A percentile compares a stretch with the other conserved stretches of the same genome.
These are phyloP conservation scores for Nyctalus aviator DNA, from an alignment of 2,797 vertebrate genomes.

Conservation along the genomic window DNA sequence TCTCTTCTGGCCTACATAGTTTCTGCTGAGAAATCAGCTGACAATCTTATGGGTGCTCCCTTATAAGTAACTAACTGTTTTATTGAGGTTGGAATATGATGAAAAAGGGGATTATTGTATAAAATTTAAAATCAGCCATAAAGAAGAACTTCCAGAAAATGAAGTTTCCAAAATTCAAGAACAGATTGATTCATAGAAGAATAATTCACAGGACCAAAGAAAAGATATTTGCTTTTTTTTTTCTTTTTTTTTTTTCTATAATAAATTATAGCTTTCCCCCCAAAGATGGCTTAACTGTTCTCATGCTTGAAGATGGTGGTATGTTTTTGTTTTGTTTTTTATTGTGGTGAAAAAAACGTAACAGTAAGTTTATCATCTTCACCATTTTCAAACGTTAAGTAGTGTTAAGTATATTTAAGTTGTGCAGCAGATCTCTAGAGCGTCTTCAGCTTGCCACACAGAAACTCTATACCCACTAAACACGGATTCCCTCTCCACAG, in stretches of 20 bases:
- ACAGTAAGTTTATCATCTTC: background rate
- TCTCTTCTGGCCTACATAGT: no score
- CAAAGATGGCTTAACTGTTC: slow-evolving; percentile 3
- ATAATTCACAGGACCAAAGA: slow-evolving; percentile 20
- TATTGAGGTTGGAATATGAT: background rate
- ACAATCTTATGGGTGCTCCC: no score
- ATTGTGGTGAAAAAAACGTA: background rate
- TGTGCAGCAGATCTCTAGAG: background rate
- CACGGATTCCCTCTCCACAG: background rate
- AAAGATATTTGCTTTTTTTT: background rate
- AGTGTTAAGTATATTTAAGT: background rate
- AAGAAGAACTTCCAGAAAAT: slow-evolving; percentile 15
- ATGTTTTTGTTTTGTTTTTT: background rate
- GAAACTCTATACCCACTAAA: slow-evolving; percentile 6
- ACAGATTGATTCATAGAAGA: background rate
- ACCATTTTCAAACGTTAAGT: background rate
- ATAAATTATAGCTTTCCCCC: slow-evolving; percentile 11
- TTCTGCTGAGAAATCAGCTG: no score
- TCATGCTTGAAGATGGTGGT: background rate
- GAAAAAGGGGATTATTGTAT: background rate
- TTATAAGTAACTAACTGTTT: background rate
- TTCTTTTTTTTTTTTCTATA: background rate
- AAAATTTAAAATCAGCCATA: slow-evolving; percentile 11
- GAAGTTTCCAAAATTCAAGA: slow-evolving; percentile 5
- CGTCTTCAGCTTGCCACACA: background rate